phyloP scores from a whole-genome alignment of 1,140 invertebrate species.

The Octopus sinensis region DNA sequence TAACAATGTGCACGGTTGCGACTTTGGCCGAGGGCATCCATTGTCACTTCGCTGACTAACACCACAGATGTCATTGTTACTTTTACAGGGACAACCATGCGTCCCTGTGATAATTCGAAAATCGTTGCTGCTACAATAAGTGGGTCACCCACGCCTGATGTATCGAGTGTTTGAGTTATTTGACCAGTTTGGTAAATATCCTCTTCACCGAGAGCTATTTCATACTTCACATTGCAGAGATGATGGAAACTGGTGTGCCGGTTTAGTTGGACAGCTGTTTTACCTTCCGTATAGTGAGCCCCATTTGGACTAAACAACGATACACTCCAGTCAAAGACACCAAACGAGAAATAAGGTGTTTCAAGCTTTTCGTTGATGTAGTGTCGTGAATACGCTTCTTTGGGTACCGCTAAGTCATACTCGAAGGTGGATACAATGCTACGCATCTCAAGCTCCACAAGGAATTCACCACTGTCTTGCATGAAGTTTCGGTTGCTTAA shows the following conservation, averaged over 20 bases:
- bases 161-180: slow-evolving; percentile 75
- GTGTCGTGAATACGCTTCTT: slow-evolving; percentile 33
- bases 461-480: slow-evolving; percentile 79
- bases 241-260: slow-evolving; percentile 79
- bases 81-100: slow-evolving; percentile 65
- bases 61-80: slow-evolving; percentile 76
- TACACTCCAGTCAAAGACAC: slow-evolving; percentile 82
- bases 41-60: slow-evolving; percentile 70
- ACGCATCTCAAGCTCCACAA: slow-evolving; percentile 76
- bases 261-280: slow-evolving; percentile 65
- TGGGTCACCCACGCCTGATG: slow-evolving; percentile 48
- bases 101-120: slow-evolving; percentile 43
- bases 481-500: slow-evolving; percentile 74
- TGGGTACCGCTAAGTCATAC: slow-evolving; percentile 58
- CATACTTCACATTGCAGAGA: slow-evolving; percentile 72
- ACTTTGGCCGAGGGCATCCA: slow-evolving; percentile 51
- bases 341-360: slow-evolving; percentile 72
- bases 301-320: slow-evolving; percentile 66
- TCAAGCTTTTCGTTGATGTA: slow-evolving; percentile 62
- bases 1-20: slow-evolving; percentile 68
- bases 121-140: slow-evolving; percentile 39
- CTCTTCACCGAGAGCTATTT: slow-evolving; percentile 70
- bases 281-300: slow-evolving; percentile 55
- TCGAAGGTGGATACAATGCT: slow-evolving; percentile 76
- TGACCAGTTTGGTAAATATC: slow-evolving; percentile 71